phyloP scores from a whole-genome alignment of 1,140 invertebrate species.

The Hypsibius dujardini region DNA sequence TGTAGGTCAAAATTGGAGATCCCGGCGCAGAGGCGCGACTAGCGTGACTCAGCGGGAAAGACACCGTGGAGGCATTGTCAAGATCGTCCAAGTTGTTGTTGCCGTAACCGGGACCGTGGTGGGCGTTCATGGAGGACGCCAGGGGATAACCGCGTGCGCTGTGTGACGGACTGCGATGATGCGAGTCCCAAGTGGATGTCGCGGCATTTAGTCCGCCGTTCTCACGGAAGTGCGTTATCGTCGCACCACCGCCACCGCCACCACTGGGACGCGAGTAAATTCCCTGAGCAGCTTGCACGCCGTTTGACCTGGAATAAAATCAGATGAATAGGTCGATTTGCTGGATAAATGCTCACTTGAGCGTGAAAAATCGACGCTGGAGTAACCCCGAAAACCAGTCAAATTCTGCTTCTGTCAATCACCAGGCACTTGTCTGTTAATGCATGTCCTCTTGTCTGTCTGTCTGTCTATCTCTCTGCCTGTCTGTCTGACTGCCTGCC shows the following conservation, averaged over 20 bases:
- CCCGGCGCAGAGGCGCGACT: conserved; percentile 3
- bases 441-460: not conserved
- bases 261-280: not conserved
- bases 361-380: no score
- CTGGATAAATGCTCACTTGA: no score
- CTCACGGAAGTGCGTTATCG: not conserved
- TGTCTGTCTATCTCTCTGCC: no score
- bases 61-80: not conserved
- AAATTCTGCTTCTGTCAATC: no score
- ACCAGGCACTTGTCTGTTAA: not conserved
- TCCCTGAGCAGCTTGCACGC: not conserved
- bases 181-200: no score
- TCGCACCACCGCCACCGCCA: not conserved
- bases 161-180: no score
- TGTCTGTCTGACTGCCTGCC: no score
- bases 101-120: not conserved
- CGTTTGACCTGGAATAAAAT: no score
- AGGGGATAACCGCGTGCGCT: not conserved
- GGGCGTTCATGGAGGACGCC: not conserved
- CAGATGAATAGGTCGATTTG: no score
- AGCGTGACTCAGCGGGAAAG: not conserved
- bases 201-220: no score
- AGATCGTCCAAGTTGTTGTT: conserved; percentile 2
- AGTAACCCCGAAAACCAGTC: no score
- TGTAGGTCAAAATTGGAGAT: not conserved